Conservation (phyloP, 2,797 vertebrate species). For the Octomys mimax region DNA sequence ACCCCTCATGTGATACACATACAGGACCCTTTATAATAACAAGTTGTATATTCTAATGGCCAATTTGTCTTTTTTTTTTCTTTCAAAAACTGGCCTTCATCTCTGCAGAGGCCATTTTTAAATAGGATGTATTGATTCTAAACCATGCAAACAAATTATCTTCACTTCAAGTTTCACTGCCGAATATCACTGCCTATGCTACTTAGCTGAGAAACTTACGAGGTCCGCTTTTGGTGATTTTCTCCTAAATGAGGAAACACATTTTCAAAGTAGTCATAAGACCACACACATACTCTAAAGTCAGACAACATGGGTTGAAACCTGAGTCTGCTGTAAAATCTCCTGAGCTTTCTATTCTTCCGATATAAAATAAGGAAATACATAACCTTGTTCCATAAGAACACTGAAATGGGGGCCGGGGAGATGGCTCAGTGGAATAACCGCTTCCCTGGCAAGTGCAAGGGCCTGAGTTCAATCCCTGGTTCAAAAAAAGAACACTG, state of each 20-base stretch:
- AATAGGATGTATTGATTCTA: not conserved
- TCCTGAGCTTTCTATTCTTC: not conserved
- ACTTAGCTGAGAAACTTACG: not conserved
- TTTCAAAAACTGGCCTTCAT: constrained; percentile 61
- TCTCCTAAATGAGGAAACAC: constrained; percentile 1
- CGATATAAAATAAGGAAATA: constrained; percentile 17
- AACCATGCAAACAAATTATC: constrained; percentile 22
- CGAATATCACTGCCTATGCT: not conserved
- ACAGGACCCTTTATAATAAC: constrained; percentile 67
- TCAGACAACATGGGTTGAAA: not conserved
- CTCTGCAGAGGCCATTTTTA: constrained; percentile 50
- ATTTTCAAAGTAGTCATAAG: constrained; percentile 9
- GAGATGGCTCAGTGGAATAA: no score
- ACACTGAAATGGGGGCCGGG: not conserved
- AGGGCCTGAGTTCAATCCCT: no score
- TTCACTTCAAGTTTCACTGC: not conserved
- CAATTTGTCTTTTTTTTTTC: constrained; percentile 71
- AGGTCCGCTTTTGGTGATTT: not conserved
- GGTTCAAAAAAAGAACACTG: not conserved
- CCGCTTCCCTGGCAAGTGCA: no score
- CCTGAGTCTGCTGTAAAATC: not conserved
- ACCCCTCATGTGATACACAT: constrained; percentile 63
- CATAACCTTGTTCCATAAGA: not conserved
- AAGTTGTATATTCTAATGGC: constrained; percentile 52
- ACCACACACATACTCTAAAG: not conserved